phyloP scores from a whole-genome alignment of 2,888 invertebrate species.

The Yponomeuta plumbellus region DNA sequence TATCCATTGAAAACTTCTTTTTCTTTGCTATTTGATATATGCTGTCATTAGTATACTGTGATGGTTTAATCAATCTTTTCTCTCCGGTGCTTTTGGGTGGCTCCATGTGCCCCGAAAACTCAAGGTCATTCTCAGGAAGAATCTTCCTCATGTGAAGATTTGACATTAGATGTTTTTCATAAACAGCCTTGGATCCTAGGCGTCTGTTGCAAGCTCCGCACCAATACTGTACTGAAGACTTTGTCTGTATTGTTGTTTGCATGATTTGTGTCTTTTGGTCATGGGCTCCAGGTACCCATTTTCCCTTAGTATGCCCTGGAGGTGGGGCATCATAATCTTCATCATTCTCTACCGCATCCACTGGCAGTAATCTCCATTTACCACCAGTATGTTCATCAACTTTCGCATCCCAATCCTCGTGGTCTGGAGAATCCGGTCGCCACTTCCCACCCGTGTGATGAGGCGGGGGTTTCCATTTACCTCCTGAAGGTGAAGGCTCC shows the following conservation, averaged over 20 bases:
- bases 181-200: slow-evolving; percentile 83
- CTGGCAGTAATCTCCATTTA: slow-evolving; percentile 75
- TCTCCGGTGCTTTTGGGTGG: slow-evolving; percentile 41
- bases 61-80: slow-evolving; percentile 54
- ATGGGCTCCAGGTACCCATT: slow-evolving; percentile 85
- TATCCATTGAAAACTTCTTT: slow-evolving; percentile 30
- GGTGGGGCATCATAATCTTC: slow-evolving; percentile 78
- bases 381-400: slow-evolving; percentile 76
- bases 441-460: slow-evolving; percentile 69
- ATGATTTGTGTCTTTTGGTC: slow-evolving; percentile 70
- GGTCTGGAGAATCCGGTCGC: slow-evolving; percentile 64
- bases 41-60: slow-evolving; percentile 48
- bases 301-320: slow-evolving; percentile 84
- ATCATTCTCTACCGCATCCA: slow-evolving; percentile 55
- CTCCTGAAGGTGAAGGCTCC: slow-evolving; percentile 69
- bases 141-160: slow-evolving; percentile 82
- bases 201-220: slow-evolving; percentile 88
- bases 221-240: slow-evolving; percentile 81
- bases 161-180: slow-evolving; percentile 85
- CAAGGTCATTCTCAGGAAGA: slow-evolving; percentile 81
- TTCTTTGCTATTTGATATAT: slow-evolving; percentile 46
- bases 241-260: slow-evolving; percentile 69
- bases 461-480: slow-evolving; percentile 84
- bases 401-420: slow-evolving; percentile 74
- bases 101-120: slow-evolving; percentile 72